Base-by-base conservation (phyloP, 2,113 vertebrate genomes). In the Bostrychus sinensis region DNA sequence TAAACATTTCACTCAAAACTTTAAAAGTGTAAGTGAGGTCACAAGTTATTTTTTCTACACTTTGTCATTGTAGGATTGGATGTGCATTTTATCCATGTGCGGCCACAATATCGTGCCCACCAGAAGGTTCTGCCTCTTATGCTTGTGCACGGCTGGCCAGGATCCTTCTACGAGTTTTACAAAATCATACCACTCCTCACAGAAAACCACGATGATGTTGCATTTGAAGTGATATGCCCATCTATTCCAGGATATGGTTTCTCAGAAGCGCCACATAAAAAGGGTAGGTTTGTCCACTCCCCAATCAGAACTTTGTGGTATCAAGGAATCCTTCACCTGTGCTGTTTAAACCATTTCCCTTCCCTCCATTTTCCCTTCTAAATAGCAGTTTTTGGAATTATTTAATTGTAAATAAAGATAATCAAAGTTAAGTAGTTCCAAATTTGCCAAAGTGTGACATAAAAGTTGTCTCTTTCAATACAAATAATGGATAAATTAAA, bases 161-260 rank as follows among this genome's bases (percentile, higher is more conserved):
- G 95, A n/a, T 96, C 94, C 60, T 95, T 96, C 75, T 96, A 88
- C 0, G 94, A 96, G 85, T 96, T 96, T 90, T 96, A 95, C 84
- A 93, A 83, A 82, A 94, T 96, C 60, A 77, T 96, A 1, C 94
- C 95, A 11, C 73, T 95, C 50, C 93, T 96, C 66, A 95, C 92
- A 0, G 86, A 93, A 26, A 89, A 87, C 1, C 71, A 77, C 0
- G 78, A 80, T 14, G 81, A 91, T 0, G 4, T 93, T 30, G 89
- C 75, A 1, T 96, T 96, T 89, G 94, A 96, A 77, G 86, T 96
- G 75, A 91, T 96, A 81, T 96, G 94, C 57, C 94, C 95, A 2
- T 96, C 95, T 50, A 95, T 96, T 61, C 95, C 95, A 42, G 95
- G 95, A 25, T 96, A 95, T 1, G 93, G 92, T 62, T 96, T 91